These are phyloP conservation scores for Camponotus fellah DNA, from an alignment of 2,888 invertebrate genomes.

Conservation along the genomic window DNA sequence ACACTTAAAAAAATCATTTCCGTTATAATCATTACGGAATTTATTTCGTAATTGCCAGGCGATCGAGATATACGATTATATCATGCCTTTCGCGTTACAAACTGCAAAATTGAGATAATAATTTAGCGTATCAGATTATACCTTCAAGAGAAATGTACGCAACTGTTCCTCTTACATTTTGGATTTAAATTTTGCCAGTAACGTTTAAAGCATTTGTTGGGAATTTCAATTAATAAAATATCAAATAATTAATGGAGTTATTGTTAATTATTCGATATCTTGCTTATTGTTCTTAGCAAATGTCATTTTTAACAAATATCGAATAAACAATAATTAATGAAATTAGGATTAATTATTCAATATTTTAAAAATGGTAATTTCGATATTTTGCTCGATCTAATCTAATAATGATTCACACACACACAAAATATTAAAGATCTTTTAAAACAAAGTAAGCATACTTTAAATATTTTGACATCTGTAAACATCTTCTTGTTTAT, in stretches of 20 bases:
- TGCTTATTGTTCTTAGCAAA: too few relatives aligned
- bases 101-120: neutral
- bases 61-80: constrained; percentile 11
- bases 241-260: neutral
- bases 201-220: neutral
- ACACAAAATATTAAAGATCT: neutral
- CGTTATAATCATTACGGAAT: constrained; percentile 3
- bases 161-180: neutral
- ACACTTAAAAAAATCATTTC: constrained; percentile 14
- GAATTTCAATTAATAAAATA: neutral
- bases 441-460: neutral
- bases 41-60: neutral
- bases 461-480: neutral
- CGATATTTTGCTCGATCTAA: neutral
- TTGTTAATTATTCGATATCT: too few relatives aligned
- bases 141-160: neutral
- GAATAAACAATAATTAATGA: too few relatives aligned
- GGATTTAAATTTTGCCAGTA: neutral
- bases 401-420: neutral
- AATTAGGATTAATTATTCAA: too few relatives aligned
- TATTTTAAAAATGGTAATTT: too few relatives aligned
- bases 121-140: neutral
- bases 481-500: neutral
- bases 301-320: too few relatives aligned
- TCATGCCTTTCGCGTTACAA: constrained; percentile 6